Conservation (phyloP, 2,888 invertebrate genomes). For the Cryptocephalus primarius region DNA sequence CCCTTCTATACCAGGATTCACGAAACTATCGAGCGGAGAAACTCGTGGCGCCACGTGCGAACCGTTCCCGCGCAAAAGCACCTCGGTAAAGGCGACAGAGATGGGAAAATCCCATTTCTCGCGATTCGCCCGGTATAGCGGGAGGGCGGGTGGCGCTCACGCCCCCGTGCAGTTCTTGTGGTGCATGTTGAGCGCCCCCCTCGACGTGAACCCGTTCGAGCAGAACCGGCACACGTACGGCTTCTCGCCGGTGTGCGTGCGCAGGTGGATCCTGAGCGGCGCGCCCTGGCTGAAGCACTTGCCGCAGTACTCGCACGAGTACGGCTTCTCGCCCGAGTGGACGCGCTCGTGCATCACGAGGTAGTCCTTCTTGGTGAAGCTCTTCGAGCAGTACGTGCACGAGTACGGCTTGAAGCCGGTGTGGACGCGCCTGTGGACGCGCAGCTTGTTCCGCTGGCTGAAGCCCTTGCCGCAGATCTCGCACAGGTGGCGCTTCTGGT, state of each 20-base stretch:
- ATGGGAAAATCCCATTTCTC: too few relatives aligned
- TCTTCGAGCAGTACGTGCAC: slow-evolving; percentile 34
- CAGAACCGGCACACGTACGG: slow-evolving; percentile 43
- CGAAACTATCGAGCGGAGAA: too few relatives aligned
- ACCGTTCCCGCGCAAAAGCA: too few relatives aligned
- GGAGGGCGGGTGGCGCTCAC: too few relatives aligned
- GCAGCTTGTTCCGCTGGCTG: slow-evolving; percentile 25
- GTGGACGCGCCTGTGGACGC: slow-evolving; percentile 33
- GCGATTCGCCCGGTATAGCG: too few relatives aligned
- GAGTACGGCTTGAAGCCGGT: slow-evolving; percentile 40
- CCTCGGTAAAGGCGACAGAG: too few relatives aligned
- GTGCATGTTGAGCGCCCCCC: slow-evolving; percentile 44
- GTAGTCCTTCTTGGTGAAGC: slow-evolving; percentile 37
- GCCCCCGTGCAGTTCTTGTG: slow-evolving; percentile 28
- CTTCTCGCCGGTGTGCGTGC: slow-evolving; percentile 28
- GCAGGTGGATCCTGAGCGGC: slow-evolving; percentile 25
- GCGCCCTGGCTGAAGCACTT: slow-evolving; percentile 27
- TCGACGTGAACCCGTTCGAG: slow-evolving; percentile 45
- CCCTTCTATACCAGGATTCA: too few relatives aligned
- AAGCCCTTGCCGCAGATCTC: slow-evolving; percentile 32
- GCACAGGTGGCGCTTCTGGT: slow-evolving; percentile 27
- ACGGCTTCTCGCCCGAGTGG: slow-evolving; percentile 30
- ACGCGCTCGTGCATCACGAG: slow-evolving; percentile 27
- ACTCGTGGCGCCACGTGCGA: too few relatives aligned
- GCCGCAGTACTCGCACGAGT: slow-evolving; percentile 30